Percentiles rank a stretch among this genome's conserved stretches.
Evolutionary conservation across 2,888 invertebrate genomes (phyloP).

Genomic region (Harpalus rufipes): DNA sequence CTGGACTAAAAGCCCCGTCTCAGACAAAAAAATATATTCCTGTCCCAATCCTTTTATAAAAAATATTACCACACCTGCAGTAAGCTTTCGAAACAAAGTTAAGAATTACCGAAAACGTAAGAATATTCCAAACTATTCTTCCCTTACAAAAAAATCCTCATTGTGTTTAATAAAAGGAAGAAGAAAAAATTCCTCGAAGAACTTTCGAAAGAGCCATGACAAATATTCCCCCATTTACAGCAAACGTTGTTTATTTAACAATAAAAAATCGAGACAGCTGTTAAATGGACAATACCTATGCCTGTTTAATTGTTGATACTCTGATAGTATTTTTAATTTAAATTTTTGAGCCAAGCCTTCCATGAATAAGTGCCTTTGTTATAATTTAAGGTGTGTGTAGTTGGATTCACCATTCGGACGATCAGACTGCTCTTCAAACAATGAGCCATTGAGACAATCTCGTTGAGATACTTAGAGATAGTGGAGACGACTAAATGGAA

Average conservation of each 20-base stretch:
- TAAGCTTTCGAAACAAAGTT: neutral
- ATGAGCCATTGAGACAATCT: constrained; percentile 44
- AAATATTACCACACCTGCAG: neutral
- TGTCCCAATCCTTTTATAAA: constrained; percentile 5
- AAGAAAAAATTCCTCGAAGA: constrained; percentile 25
- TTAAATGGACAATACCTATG: constrained; percentile 68
- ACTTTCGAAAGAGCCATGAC: constrained; percentile 42
- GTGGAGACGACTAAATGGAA: constrained; percentile 59
- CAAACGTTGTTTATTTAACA: constrained; percentile 60
- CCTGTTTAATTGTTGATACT: constrained; percentile 71
- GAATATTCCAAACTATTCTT: constrained; percentile 30
- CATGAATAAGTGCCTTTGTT: constrained; percentile 72
- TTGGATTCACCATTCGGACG: constrained; percentile 48
- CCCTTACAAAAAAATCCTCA: constrained; percentile 30
- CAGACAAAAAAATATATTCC: neutral
- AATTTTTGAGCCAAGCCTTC: constrained; percentile 71
- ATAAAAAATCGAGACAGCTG: constrained; percentile 69
- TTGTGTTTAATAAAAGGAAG: constrained; percentile 43
- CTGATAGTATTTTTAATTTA: constrained; percentile 70
- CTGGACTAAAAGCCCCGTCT: no score
- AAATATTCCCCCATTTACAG: constrained; percentile 33
- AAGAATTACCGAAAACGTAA: constrained; percentile 33
- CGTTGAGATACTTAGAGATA: constrained; percentile 22
- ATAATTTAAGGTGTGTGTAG: constrained; percentile 71
- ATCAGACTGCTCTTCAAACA: constrained; percentile 37